Evolutionary conservation across 2,888 invertebrate genomes (phyloP), one percentile per base, ranked within the genome.

Genomic region (Drosophila paracracens): DNA sequence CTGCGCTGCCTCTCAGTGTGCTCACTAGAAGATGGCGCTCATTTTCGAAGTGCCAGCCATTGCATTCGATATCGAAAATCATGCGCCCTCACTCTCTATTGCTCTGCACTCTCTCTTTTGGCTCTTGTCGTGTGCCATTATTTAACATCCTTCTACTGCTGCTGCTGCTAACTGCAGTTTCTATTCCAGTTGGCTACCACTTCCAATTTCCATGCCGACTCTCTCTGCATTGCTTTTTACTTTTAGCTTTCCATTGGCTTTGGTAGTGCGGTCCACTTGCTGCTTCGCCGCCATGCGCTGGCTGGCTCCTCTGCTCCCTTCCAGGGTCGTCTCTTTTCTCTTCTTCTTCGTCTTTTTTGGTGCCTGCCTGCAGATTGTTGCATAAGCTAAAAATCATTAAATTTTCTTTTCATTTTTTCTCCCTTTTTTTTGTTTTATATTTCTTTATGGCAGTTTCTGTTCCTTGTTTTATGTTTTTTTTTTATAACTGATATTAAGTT

Each of bases 301-400:
- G 50, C 70, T 69, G 29, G 38, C 56, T 56, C 29, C 56, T 53
- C 72, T 61, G 53, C 65, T 67, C 59, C 61, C 70, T 86, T 86
- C 85, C 85, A 86, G 83, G 83, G 71, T 78, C 88, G 80, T 66
- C 65, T 73, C 64, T 76, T 75, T 63, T 64, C 59, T 21, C 53
- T 75, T 69, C 70, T 16, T 33, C 35, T 65, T 72, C 51, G 38
- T 18, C 36, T 50, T 60, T 52, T 50, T 58, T 58, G 51, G 43
- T 66, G 53, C 38, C 70, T 64, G 76, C 79, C 75, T 85, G 79
- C 83, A 76, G 90, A 88, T 90, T 90, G 90, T 87, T 87, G 90
- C 86, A 87, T 87, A 87, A 87, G 90, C 75, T 76, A 43, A 76
- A 79, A 85, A 72, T 74, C 62, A 59, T 64, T 46, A 67, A 50